Evolutionary conservation across 2,113 vertebrate genomes (phyloP).

Genomic region (Bufo bufo): DNA sequence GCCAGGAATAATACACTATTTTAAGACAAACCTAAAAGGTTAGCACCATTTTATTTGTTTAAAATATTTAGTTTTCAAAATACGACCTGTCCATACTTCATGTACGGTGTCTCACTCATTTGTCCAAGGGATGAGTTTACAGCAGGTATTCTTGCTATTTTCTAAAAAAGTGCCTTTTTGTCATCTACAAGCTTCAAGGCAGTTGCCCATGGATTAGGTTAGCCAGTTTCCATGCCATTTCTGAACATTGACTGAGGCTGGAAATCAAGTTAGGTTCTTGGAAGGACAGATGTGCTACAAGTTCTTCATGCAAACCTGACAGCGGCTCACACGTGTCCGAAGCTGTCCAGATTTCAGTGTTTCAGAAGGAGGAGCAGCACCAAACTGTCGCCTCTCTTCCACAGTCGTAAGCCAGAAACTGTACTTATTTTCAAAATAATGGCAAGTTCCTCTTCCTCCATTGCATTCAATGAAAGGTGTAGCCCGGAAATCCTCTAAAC

Average conservation of each 20-base stretch:
- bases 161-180: slow-evolving; percentile 26
- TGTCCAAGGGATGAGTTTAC: slow-evolving; percentile 27
- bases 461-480: slow-evolving; percentile 97
- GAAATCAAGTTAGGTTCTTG: not conserved
- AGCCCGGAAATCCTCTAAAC: slow-evolving; percentile 91
- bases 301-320: slow-evolving; percentile 96
- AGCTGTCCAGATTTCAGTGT: slow-evolving; percentile 88
- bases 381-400: slow-evolving; percentile 79
- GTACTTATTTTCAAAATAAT: slow-evolving; percentile 95
- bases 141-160: slow-evolving; percentile 1
- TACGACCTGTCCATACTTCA: slow-evolving; percentile 22
- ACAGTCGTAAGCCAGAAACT: slow-evolving; percentile 95
- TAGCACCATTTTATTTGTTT: slow-evolving; percentile 78
- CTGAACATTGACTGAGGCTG: not conserved
- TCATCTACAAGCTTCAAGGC: slow-evolving; percentile 19
- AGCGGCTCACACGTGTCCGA: slow-evolving; percentile 85
- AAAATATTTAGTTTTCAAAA: slow-evolving; percentile 57
- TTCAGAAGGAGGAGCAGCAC: slow-evolving; percentile 71
- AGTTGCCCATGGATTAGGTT: not conserved
- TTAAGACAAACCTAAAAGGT: slow-evolving; percentile 60
- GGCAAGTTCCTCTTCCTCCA: slow-evolving; percentile 86
- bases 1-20: slow-evolving; percentile 68
- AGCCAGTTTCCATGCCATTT: slow-evolving; percentile 33
- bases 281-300: slow-evolving; percentile 71
- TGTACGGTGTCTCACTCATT: slow-evolving; percentile 13